Evolutionary conservation across 2,888 invertebrate genomes (phyloP).

Genomic region (Lymantria dispar): DNA sequence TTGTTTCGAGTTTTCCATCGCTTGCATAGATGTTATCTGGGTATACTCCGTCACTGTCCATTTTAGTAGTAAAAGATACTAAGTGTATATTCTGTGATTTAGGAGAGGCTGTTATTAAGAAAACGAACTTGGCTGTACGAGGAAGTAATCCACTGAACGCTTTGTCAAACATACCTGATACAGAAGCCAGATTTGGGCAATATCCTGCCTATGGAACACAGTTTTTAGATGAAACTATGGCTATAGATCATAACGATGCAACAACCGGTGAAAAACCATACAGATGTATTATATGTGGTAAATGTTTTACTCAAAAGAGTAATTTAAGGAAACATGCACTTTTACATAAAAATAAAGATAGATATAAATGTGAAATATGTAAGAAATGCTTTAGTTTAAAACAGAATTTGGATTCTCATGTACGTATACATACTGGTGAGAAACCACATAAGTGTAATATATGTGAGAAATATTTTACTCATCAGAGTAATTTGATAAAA

Average conservation of each 20-base stretch:
- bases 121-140: background rate
- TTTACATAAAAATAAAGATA: background rate
- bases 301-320: background rate
- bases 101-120: too few relatives aligned
- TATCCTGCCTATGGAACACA: background rate
- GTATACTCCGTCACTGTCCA: too few relatives aligned
- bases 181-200: background rate
- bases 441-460: background rate
- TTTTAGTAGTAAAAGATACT: too few relatives aligned
- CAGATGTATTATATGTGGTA: slow-evolving; percentile 4
- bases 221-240: background rate
- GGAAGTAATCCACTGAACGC: background rate
- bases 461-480: background rate
- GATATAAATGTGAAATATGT: slow-evolving; percentile 1
- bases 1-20: too few relatives aligned
- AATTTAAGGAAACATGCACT: background rate
- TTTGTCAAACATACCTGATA: background rate
- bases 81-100: too few relatives aligned
- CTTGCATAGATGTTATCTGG: too few relatives aligned
- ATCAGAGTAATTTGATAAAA: background rate
- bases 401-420: background rate
- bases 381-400: background rate
- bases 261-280: background rate
- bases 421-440: background rate
- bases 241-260: background rate